Conservation (phyloP, 1,140 invertebrate genomes). For the Sinonovacula constricta region DNA sequence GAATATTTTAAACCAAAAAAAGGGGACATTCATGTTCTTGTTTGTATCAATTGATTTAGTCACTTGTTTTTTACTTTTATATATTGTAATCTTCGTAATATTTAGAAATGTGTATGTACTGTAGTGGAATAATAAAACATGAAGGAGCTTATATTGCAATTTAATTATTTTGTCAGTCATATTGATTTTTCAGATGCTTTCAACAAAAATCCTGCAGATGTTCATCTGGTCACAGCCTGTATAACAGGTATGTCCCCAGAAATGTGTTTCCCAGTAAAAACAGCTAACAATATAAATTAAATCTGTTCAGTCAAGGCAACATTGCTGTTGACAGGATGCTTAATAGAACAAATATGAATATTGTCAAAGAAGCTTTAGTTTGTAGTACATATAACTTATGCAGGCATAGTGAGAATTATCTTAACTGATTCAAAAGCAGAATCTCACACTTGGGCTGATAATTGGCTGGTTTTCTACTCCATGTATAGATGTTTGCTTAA, state of each 20-base stretch:
- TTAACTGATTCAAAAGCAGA: too few relatives aligned
- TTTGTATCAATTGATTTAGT: background rate
- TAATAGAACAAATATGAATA: background rate
- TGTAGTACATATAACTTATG: background rate
- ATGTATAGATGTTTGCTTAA: too few relatives aligned
- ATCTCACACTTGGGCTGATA: too few relatives aligned
- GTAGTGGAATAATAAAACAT: background rate
- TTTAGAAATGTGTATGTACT: background rate
- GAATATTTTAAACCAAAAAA: too few relatives aligned
- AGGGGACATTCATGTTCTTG: background rate
- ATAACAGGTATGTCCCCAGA: constrained; percentile 82
- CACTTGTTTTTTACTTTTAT: background rate
- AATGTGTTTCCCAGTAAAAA: too few relatives aligned
- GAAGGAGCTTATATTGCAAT: background rate
- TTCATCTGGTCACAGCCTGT: constrained; percentile 93
- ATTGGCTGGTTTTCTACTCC: too few relatives aligned
- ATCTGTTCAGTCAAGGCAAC: too few relatives aligned
- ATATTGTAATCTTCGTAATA: background rate
- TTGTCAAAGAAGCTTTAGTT: background rate
- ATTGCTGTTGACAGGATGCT: background rate
- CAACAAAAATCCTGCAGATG: constrained; percentile 91
- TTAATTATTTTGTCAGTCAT: background rate
- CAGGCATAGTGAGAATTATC: background rate
- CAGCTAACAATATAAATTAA: too few relatives aligned
- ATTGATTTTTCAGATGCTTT: constrained; percentile 85